Evolutionary conservation across 2,888 invertebrate genomes (phyloP), one percentile per base, ranked within the genome.

Genomic region (Mythimna impura): DNA sequence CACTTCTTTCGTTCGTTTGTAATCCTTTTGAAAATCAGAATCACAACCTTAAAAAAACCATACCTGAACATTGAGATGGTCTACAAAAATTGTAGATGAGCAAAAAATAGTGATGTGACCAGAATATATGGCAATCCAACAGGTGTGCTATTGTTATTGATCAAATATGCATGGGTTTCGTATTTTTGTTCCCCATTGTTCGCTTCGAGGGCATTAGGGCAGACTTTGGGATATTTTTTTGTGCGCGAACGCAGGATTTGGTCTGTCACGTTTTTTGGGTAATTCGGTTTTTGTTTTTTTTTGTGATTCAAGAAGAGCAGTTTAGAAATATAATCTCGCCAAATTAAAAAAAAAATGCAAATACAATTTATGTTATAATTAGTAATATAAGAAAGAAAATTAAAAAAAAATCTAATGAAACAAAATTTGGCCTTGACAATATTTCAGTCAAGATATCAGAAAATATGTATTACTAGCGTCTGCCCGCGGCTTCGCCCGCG

Each of bases 61-160:
- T 77, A 78, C 75, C 78, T 60, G 64, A 78, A 54, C 36, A 66
- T 40, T 57, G 50, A 58, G 76, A 64, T 69, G 20, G 36, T 61
- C 54, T 73, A 72, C 80, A 68, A 84, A 85, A 81, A 68, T 78
- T 63, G 79, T 83, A 61, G 80, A 78, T 76, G 68, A 76, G 73
- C 80, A 86, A 87, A 86, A 88, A 87, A 84, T 61, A 17, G n/a
- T 34, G 74, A 50, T 73, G 70, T 73, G 73, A 76, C 73, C 85
- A 87, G 88, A 89, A 87, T 85, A 76, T 86, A 78, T 85, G 67
- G 81, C 71, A 76, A 64, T 71, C 34, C 55, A 87, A 91, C 93
- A 93, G 93, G 93, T 94, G 93, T 84, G 76, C 85, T 84, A 90
- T 93, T 93, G 91, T 92, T 90, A 84, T 86, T 85, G 82, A 87